A percentile compares a stretch with the other conserved stretches of the same genome.
Evolutionary conservation across 2,888 invertebrate species (phyloP).

Genomic region (Aphidius colemani): DNA sequence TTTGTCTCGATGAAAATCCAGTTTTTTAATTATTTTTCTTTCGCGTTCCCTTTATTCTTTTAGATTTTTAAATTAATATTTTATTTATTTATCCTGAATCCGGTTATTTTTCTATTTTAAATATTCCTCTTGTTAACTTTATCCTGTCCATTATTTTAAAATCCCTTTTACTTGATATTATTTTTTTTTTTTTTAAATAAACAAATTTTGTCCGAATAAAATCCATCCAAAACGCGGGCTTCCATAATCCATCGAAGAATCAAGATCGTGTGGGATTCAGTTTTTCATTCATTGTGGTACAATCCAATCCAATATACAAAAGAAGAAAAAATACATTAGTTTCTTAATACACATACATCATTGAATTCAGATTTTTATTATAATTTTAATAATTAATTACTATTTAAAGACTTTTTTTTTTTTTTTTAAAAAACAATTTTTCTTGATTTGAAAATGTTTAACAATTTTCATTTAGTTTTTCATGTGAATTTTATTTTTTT

Average conservation of each 20-base stretch:
- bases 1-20: constrained; percentile 39
- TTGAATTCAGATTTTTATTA: constrained; percentile 23
- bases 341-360: constrained; percentile 36
- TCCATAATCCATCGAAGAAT: constrained; percentile 58
- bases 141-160: constrained; percentile 32
- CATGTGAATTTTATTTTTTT: too few relatives aligned
- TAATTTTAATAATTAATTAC: constrained; percentile 21
- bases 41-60: constrained; percentile 22
- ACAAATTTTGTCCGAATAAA: constrained; percentile 49
- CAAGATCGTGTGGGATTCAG: constrained; percentile 60
- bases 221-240: constrained; percentile 43
- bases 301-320: constrained; percentile 62
- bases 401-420: constrained; percentile 11
- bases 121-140: constrained; percentile 34
- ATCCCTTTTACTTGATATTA: constrained; percentile 36
- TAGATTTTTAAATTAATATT: constrained; percentile 31
- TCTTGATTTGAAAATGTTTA: not conserved
- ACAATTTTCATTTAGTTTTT: too few relatives aligned
- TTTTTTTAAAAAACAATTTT: not conserved
- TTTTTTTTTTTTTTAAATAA: constrained; percentile 40
- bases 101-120: constrained; percentile 37
- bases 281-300: constrained; percentile 61
- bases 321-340: constrained; percentile 62
- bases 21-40: constrained; percentile 32
- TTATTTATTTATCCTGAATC: constrained; percentile 47